These are phyloP conservation scores for Rhinichthys osculus DNA, from an alignment of 2,797 vertebrate species.

Conservation along the genomic window DNA sequence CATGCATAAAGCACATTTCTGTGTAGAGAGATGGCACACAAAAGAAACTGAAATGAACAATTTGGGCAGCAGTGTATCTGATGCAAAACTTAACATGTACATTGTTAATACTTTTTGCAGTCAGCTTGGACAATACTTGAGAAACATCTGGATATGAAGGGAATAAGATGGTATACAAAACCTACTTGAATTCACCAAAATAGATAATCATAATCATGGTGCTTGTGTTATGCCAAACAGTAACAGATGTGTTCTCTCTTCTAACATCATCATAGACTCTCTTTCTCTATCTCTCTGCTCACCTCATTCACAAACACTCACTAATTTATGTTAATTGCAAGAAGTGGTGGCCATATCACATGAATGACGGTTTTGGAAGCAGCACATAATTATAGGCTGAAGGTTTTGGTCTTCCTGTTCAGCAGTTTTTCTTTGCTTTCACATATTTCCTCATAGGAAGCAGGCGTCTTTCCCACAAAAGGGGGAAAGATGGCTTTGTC, in stretches of 20 bases:
- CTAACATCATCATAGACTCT: conserved; percentile 14
- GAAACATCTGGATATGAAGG: conserved; percentile 37
- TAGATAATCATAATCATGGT: conserved; percentile 35
- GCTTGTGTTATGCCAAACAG: conserved; percentile 44
- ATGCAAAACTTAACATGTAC: background rate
- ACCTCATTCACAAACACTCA: conserved; percentile 53
- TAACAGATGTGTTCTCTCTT: conserved; percentile 38
- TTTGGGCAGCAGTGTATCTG: background rate
- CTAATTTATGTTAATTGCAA: conserved; percentile 49
- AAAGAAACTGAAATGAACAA: conserved; percentile 25
- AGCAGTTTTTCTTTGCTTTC: conserved; percentile 22
- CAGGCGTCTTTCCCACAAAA: background rate
- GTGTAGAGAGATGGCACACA: conserved; percentile 3
- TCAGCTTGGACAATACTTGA: background rate
- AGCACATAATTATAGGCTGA: conserved; percentile 44
- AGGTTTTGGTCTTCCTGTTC: conserved; percentile 36
- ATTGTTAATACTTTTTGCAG: background rate
- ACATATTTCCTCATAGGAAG: conserved; percentile 25
- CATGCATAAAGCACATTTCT: background rate
- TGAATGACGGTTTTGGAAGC: conserved; percentile 31
- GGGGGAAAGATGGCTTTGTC: background rate
- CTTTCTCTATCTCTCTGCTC: conserved; percentile 17
- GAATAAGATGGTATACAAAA: conserved; percentile 21
- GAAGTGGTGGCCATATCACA: conserved; percentile 21
- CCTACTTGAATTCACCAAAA: conserved; percentile 27